phyloP scores from a whole-genome alignment of 2,113 vertebrate species.

The Lethenteron reissneri region DNA sequence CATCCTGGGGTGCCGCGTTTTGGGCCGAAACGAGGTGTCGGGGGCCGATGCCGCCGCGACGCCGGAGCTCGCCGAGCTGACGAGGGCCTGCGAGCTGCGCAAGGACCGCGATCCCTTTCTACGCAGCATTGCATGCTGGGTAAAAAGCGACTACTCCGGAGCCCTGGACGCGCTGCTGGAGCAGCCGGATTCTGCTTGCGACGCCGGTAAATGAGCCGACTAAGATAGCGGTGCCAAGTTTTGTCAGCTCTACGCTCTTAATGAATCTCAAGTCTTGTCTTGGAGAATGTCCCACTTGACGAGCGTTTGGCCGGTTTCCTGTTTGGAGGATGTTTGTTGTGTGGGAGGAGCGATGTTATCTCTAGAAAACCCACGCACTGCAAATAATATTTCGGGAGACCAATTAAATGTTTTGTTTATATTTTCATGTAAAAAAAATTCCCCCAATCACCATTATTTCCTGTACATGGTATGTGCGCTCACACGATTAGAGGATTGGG shows the following conservation, averaged over 20 bases:
- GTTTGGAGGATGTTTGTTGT: no score
- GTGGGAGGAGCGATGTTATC: no score
- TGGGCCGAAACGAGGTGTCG: slow-evolving; percentile 32
- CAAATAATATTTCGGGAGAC: neutral
- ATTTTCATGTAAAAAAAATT: neutral
- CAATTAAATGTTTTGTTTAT: neutral
- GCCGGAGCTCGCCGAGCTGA: no score
- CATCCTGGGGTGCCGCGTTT: slow-evolving; percentile 65
- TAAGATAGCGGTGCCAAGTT: no score
- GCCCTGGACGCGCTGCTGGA: slow-evolving; percentile 80
- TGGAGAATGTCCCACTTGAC: no score
- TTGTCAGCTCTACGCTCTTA: no score
- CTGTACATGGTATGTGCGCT: no score
- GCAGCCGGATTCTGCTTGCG: slow-evolving; percentile 24
- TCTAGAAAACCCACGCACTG: slow-evolving; percentile 43
- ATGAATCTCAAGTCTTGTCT: no score
- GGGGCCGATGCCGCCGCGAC: no score
- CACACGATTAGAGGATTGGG: neutral
- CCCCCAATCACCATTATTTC: no score
- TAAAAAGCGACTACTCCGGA: slow-evolving; percentile 72
- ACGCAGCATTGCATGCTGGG: slow-evolving; percentile 85
- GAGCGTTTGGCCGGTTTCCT: no score
- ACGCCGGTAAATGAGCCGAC: neutral
- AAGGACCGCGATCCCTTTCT: slow-evolving; percentile 71
- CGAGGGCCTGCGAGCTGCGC: neutral